Evolutionary conservation across 1,140 invertebrate species (phyloP), one percentile per base, ranked within the genome.

Genomic region (Sarcophaga bullata): DNA sequence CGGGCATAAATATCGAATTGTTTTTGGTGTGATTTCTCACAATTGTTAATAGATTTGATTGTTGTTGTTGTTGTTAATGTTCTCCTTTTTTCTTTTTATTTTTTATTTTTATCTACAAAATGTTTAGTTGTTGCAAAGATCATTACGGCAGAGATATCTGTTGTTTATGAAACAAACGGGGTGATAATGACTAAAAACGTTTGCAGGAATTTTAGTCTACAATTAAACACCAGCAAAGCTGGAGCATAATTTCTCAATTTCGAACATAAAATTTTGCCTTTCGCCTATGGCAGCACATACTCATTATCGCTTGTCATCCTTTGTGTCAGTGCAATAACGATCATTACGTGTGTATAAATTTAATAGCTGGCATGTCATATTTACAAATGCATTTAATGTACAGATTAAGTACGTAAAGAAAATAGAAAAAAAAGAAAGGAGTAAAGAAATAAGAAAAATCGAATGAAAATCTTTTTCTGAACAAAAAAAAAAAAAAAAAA

Each of bases 161-260:
- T 6, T 58, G n/a, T 37, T 37, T 15, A 8, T 68, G 62, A 68
- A 37, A 68, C 62, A 37, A 37, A 19, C 17, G 75, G 75, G 75
- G 75, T 78, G 75, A 78, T 50, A 17, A 50, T 78, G 9, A 78
- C 75, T 49, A 78, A 78, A 78, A 78, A 78, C 75, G 75, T 48
- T 52, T 78, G 50, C 50, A 19, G 75, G 50, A 50, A 47, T 50
- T 78, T 78, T 78, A 78, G 75, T 78, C 17, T 50, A 17, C 17
- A 78, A 52, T 50, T 78, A 25, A 50, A 78, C 75, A 48, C 50
- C 75, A 78, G 75, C 75, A 50, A 78, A 37, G 75, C 17, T 78
- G 49, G 62, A 68, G 62, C 62, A 68, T 68, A 68, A 58, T 58
- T 58, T 58, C 54, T 13, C 15, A n/a, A 58, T 13, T n/a, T 37